Evolutionary conservation across 2,888 invertebrate species (phyloP).

Genomic region (Branchellion lobata): DNA sequence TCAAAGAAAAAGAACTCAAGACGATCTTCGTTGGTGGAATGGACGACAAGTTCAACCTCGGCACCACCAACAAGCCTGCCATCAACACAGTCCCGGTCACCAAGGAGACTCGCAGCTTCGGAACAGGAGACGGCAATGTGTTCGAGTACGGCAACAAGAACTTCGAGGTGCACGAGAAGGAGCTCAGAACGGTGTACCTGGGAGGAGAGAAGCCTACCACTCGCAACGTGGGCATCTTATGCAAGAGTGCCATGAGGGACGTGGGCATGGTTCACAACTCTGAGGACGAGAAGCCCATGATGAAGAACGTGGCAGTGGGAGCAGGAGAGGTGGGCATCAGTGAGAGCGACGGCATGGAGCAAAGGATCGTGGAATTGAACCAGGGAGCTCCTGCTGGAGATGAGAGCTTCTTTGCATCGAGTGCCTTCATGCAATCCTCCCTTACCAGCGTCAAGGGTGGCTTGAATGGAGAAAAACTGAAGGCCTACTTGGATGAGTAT

Average conservation of each 20-base stretch:
- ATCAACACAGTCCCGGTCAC: background rate
- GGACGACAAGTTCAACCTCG: constrained; percentile 18
- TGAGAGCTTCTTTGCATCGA: constrained; percentile 37
- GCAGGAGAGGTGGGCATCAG: constrained; percentile 54
- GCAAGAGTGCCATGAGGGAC: constrained; percentile 52
- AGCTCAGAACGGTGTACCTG: constrained; percentile 60
- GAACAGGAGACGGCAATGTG: constrained; percentile 67
- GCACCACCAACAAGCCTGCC: constrained; percentile 16
- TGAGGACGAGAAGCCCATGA: constrained; percentile 58
- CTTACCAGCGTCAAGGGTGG: constrained; percentile 51
- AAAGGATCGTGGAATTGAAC: background rate
- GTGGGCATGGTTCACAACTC: constrained; percentile 55
- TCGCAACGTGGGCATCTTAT: constrained; percentile 59
- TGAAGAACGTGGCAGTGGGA: constrained; percentile 58
- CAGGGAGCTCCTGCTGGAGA: constrained; percentile 1
- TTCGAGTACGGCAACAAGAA: constrained; percentile 51
- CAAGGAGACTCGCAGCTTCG: constrained; percentile 66
- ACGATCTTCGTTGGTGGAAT: constrained; percentile 50
- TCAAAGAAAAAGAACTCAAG: constrained; percentile 53
- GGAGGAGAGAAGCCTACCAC: constrained; percentile 55
- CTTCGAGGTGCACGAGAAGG: constrained; percentile 60
- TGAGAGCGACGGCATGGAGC: background rate
- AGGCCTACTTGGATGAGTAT: constrained; percentile 53
- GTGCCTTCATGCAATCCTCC: constrained; percentile 45
- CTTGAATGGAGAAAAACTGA: constrained; percentile 50